phyloP scores from a whole-genome alignment of 2,797 vertebrate species.

The Oreochromis grahami region DNA sequence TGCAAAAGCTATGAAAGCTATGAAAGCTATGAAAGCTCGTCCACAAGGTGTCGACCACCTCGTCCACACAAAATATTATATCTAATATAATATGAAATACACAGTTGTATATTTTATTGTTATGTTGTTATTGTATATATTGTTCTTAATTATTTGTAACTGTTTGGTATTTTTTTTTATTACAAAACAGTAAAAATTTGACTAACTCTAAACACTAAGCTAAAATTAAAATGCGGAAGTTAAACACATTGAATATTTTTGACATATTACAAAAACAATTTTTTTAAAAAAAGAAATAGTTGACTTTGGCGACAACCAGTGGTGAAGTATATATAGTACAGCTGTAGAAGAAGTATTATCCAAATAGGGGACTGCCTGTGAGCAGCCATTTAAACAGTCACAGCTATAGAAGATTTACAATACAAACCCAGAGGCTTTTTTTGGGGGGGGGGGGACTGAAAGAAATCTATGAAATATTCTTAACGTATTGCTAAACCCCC shows the following conservation, averaged over 20 bases:
- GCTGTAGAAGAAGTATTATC: not conserved
- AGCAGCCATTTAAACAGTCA: not conserved
- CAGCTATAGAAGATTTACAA: not conserved
- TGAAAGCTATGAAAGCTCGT: not conserved
- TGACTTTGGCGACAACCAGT: not conserved
- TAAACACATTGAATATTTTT: not conserved
- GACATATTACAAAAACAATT: not conserved
- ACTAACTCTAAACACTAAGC: not conserved
- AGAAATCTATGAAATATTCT: not conserved
- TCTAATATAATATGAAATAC: not conserved
- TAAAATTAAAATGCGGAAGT: not conserved
- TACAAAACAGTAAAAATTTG: not conserved
- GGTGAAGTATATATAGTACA: not conserved
- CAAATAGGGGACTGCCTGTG: not conserved
- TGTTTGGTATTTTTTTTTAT: not conserved
- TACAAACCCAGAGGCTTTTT: not conserved
- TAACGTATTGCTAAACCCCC: rapidly evolving
- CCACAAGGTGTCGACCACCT: not conserved
- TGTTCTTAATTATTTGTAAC: not conserved
- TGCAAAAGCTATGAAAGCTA: not conserved
- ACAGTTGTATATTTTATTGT: not conserved
- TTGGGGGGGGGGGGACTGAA: not conserved
- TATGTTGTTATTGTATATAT: not conserved
- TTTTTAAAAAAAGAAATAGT: rapidly evolving
- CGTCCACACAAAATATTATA: not conserved